phyloP scores from a whole-genome alignment of 2,888 invertebrate genomes.

The Argyresthia goedartella region DNA sequence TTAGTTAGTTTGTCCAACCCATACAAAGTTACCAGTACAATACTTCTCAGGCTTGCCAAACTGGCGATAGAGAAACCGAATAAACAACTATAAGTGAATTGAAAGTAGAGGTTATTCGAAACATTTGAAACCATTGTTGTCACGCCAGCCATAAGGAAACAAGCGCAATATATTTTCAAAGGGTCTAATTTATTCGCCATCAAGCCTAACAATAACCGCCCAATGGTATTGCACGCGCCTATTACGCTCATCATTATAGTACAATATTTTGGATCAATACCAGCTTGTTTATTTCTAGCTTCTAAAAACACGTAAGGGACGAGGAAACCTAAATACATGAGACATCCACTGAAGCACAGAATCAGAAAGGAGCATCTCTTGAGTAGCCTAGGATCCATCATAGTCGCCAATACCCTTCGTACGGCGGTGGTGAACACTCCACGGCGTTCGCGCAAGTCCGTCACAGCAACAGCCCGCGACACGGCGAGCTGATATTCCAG shows the following conservation, averaged over 20 bases:
- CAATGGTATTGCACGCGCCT: constrained; percentile 39
- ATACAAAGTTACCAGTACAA: constrained; percentile 44
- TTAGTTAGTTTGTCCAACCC: constrained; percentile 57
- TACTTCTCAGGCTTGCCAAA: constrained; percentile 37
- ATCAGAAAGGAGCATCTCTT: constrained; percentile 37
- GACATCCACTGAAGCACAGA: constrained; percentile 34
- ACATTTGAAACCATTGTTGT: constrained; percentile 35
- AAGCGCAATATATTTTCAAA: constrained; percentile 23
- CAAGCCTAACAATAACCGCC: constrained; percentile 35
- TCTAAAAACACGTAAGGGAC: constrained; percentile 50
- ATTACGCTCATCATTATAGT: constrained; percentile 45
- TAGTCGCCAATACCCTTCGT: constrained; percentile 52
- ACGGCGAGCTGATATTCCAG: constrained; percentile 59
- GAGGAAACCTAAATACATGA: constrained; percentile 40
- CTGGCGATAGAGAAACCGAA: constrained; percentile 44
- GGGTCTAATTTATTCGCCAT: constrained; percentile 40
- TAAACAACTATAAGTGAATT: constrained; percentile 36
- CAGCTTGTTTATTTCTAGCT: constrained; percentile 34
- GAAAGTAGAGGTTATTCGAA: constrained; percentile 38
- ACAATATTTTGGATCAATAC: constrained; percentile 34
- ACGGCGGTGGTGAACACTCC: constrained; percentile 51
- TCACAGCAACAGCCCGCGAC: constrained; percentile 46
- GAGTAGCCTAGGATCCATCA: constrained; percentile 51
- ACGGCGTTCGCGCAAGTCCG: constrained; percentile 40
- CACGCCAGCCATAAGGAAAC: constrained; percentile 31